Evolutionary conservation across 2,113 vertebrate species (phyloP), one percentile per base, ranked within the genome.

Genomic region (Hemibagrus wyckioides): DNA sequence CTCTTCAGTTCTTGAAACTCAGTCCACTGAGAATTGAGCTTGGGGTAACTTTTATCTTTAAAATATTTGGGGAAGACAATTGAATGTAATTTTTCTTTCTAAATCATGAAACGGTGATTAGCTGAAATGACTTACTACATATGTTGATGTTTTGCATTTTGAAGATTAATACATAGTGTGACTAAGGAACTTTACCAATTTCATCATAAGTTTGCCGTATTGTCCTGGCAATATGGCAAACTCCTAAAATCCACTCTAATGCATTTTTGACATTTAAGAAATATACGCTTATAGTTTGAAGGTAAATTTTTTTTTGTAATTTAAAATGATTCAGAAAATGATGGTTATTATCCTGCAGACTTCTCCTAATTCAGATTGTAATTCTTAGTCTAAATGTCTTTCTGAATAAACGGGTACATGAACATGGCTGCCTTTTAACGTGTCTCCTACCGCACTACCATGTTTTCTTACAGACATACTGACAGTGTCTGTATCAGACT

Each of bases 391-490:
- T 48, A 21, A 36, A 67, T 71, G 33, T 75, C 9, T 75, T 76
- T 50, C 1, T 50, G 23, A n/a, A 6, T 81, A 23, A 59, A 2
- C 6, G 28, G 21, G 61, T 67, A 39, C n/a, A 65, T 69, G 21
- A 48, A 44, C 14, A 13, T 4, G 21, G 44, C 21, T 50, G 15
- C 23, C 14, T 50, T 83, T 6, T 75, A 39, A 17, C 7, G 2
- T 7, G 0, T 2, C 41, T 79, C n/a, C 44, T 41, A 7, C 59
- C 9, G 33, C 36, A 39, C 15, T 17, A 14, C 25, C 28, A 17
- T 79, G 6, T 41, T 86, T 81, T 86, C 41, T 86, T 88, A 17
- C 85, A 90, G 89, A 90, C 9, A 84, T 90, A 0, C 76, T 88
- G 75, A 61, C 84, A 0, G 87, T 90, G 54, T 84, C 89, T 3